These are phyloP conservation scores for Pilophorus perplexus DNA, from an alignment of 2,888 invertebrate genomes.

Conservation along the genomic window DNA sequence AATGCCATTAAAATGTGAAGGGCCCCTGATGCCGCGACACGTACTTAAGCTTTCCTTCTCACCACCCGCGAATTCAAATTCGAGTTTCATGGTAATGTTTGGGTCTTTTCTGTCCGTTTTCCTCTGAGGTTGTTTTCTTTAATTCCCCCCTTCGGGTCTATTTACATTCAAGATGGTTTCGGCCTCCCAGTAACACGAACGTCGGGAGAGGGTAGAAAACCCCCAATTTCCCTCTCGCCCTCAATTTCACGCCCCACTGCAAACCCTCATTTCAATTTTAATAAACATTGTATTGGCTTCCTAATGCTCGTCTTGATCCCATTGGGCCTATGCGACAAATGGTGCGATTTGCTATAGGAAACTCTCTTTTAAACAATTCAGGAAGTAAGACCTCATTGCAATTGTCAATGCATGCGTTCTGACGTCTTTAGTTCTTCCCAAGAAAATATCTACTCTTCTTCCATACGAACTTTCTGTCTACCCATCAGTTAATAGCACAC, in stretches of 20 bases:
- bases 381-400: too few species aligned
- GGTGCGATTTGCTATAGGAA: neutral
- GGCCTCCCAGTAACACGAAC: too few species aligned
- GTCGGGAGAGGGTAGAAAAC: too few species aligned
- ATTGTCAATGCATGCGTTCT: too few species aligned
- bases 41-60: constrained; percentile 24
- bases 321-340: neutral
- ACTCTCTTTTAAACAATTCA: neutral
- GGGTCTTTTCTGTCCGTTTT: constrained; percentile 18
- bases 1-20: constrained; percentile 25
- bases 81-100: constrained; percentile 33
- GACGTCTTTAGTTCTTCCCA: too few species aligned
- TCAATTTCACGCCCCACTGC: constrained; percentile 24
- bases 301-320: neutral
- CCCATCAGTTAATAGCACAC: too few species aligned
- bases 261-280: constrained; percentile 14
- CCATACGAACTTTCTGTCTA: too few species aligned
- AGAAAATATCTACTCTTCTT: too few species aligned
- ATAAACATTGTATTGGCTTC: constrained; percentile 20
- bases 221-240: too few species aligned
- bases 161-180: constrained; percentile 31
- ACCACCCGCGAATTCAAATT: constrained; percentile 22
- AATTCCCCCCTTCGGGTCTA: constrained; percentile 22
- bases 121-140: constrained; percentile 29
- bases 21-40: constrained; percentile 24